These are phyloP conservation scores for Pterocles gutturalis DNA, from an alignment of 2,113 vertebrate genomes.

Conservation along the genomic window DNA sequence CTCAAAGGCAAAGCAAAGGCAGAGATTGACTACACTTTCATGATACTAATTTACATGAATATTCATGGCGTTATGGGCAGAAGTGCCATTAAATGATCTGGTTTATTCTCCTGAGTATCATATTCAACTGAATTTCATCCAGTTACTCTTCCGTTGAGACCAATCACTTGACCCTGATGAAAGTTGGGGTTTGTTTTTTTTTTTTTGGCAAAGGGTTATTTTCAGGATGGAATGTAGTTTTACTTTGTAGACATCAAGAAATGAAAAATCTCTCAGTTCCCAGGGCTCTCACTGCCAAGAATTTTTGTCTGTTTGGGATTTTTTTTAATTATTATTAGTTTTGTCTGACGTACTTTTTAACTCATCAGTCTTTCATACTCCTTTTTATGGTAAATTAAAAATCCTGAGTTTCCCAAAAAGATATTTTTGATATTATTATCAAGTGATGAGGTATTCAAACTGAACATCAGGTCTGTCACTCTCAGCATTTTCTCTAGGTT, in stretches of 20 bases:
- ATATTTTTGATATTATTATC: background rate
- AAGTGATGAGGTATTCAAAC: background rate
- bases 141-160: background rate
- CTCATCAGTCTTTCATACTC: background rate
- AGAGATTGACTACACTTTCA: background rate
- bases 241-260: background rate
- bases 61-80: background rate
- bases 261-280: background rate
- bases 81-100: background rate
- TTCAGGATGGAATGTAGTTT: background rate
- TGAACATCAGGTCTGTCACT: background rate
- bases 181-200: background rate
- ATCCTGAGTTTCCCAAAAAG: background rate
- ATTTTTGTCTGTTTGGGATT: background rate
- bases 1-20: slow-evolving; percentile 21
- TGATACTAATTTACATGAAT: slow-evolving; percentile 1
- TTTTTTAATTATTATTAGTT: background rate
- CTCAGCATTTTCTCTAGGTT: background rate
- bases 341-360: background rate
- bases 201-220: background rate
- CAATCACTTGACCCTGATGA: background rate
- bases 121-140: slow-evolving; percentile 5
- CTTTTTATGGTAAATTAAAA: background rate
- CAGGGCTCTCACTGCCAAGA: background rate
- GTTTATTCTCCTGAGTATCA: slow-evolving; percentile 11